Evolutionary conservation across 30 jellyfish, hydroid and myxozoan species (phyloP).

Genomic region (Rhopilema esculentum): DNA sequence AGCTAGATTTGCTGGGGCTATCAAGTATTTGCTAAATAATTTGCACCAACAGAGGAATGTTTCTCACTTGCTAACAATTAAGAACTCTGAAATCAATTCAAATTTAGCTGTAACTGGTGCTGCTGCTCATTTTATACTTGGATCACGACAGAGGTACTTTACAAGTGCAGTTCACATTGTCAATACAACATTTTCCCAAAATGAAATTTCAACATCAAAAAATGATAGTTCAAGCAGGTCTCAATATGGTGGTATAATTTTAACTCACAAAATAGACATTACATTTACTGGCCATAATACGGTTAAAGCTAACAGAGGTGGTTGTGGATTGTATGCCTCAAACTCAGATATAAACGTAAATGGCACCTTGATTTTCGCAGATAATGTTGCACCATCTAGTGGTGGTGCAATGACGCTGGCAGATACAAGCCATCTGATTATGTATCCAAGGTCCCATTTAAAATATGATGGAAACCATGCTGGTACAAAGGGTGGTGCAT

Average conservation of each 20-base stretch:
- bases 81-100: constrained; percentile 12
- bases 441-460: constrained; percentile 63
- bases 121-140: constrained; percentile 63
- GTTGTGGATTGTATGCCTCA: constrained; percentile 77
- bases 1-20: constrained; percentile 87
- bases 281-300: constrained; percentile 52
- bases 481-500: constrained; percentile 83
- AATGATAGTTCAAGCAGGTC: constrained; percentile 36
- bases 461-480: constrained; percentile 70
- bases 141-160: constrained; percentile 10
- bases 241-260: constrained; percentile 73
- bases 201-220: neutral
- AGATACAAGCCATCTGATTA: constrained; percentile 79
- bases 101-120: constrained; percentile 83
- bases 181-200: constrained; percentile 74
- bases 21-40: constrained; percentile 48
- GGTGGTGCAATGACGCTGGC: constrained; percentile 90
- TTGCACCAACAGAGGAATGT: neutral
- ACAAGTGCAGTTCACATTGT: constrained; percentile 30
- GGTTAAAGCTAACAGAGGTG: constrained; percentile 41
- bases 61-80: constrained; percentile 25
- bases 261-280: constrained; percentile 70
- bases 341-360: constrained; percentile 66
- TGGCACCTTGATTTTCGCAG: constrained; percentile 47
- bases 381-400: constrained; percentile 47